Evolutionary conservation across 92 coral and sea anemone genomes (phyloP), one percentile per base, ranked within the genome.

Genomic region (Paragorgia papillata): DNA sequence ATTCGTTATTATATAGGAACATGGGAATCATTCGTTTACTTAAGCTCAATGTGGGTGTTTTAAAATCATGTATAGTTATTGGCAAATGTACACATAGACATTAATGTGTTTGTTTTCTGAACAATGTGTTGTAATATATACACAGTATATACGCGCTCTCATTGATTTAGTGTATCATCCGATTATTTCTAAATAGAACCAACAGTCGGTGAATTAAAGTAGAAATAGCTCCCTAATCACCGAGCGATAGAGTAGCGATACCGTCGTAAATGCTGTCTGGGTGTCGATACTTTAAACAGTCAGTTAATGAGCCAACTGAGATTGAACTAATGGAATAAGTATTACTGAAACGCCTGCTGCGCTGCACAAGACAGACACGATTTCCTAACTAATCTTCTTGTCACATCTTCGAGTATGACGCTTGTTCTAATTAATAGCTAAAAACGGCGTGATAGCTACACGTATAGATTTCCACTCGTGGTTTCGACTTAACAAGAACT

Each of bases 81-180:
- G 65, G 17, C 29, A 30, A 59, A 30, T 26, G 34, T 3, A 59
- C 68, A 62, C 68, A 14, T 62, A 43, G 40, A 62, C 22, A 62
- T 62, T 62, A 59, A 59, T 59, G 9, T 64, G 71, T 34, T 64
- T 34, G 71, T 64, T 34, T 64, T 37, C 34, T 19, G 51, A 21
- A 64, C 71, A 34, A 37, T 64, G 48, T 35, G 53, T 64, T 25
- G 68, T 62, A 17, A 62, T 31, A 9, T 27, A 30, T 62, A 14
- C 41, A 27, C 20, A 7, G 9, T 20, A 62, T 31, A 27, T 19
- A 9, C 22, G 19, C 19, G 19, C 20, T 13, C 17, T 30, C 18
- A 19, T 18, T 62, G 3, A 31, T 27, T 7, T 9, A 30, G 4
- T 1, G 1, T 22, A 14, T 22, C 10, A 21, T 57, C 62, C 25